These are phyloP conservation scores for Globia sparganii DNA, from an alignment of 2,888 invertebrate genomes.

Conservation along the genomic window DNA sequence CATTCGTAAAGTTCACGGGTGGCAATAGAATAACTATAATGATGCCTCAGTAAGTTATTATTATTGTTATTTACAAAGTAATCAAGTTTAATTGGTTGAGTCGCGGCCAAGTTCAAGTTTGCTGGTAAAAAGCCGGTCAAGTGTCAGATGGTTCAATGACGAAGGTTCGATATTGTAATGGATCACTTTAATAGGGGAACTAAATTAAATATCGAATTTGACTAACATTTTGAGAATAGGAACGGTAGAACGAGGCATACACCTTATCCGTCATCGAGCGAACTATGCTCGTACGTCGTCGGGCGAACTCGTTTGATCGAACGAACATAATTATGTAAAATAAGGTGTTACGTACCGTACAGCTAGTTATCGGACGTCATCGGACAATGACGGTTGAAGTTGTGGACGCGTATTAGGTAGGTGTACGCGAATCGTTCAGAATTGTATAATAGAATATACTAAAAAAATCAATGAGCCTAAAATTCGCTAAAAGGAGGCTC, in stretches of 20 bases:
- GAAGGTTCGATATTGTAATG: slow-evolving; percentile 4
- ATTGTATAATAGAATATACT: not conserved
- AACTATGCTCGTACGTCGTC: not conserved
- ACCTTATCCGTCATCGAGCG: not conserved
- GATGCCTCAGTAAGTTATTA: slow-evolving; percentile 55
- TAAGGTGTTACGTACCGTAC: not conserved
- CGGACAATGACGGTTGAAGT: not conserved
- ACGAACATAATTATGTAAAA: not conserved
- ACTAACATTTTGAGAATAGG: not conserved
- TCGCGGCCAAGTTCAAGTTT: slow-evolving; percentile 84
- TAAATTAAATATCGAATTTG: not conserved
- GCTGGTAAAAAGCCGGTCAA: slow-evolving; percentile 64
- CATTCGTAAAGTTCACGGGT: slow-evolving; percentile 60
- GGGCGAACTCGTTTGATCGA: not conserved
- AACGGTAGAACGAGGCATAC: not conserved
- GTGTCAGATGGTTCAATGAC: slow-evolving; percentile 14
- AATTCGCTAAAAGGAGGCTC: slow-evolving; percentile 63
- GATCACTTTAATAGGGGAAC: not conserved
- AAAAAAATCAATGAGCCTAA: not conserved
- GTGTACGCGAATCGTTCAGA: not conserved
- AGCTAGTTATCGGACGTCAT: not conserved
- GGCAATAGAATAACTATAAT: slow-evolving; percentile 49
- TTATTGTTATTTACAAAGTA: slow-evolving; percentile 68
- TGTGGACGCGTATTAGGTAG: not conserved
- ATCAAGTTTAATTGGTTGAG: slow-evolving; percentile 62